phyloP scores from a whole-genome alignment of 2,113 vertebrate species.

The Lota lota region DNA sequence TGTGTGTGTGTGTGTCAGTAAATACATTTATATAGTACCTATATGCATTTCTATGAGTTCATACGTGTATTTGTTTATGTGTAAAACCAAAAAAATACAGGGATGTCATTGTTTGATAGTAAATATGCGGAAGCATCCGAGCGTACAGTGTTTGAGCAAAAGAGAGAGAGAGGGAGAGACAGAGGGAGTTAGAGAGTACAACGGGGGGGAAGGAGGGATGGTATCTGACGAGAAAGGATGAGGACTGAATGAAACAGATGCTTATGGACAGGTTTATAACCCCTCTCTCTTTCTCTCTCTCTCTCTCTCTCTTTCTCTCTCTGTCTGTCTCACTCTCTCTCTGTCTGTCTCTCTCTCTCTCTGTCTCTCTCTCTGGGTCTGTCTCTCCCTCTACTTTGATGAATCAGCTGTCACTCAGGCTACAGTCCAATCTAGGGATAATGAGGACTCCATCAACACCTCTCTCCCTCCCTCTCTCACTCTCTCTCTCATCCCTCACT shows the following conservation, averaged over 20 bases:
- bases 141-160: not conserved
- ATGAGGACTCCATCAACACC: constrained; percentile 88
- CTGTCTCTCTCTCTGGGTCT: constrained; percentile 67
- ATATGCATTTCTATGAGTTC: not conserved
- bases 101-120: too few relatives aligned
- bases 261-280: constrained; percentile 63
- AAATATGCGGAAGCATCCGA: constrained; percentile 32
- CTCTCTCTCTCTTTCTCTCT: constrained; percentile 66
- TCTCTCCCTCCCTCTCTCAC: constrained; percentile 51
- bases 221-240: constrained; percentile 23
- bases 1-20: constrained; percentile 8
- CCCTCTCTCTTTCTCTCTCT: constrained; percentile 55
- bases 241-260: constrained; percentile 74
- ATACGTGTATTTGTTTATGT: too few relatives aligned
- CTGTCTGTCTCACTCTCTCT: constrained; percentile 64
- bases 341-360: constrained; percentile 73
- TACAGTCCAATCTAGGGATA: constrained; percentile 92
- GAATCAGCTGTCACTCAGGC: constrained; percentile 92
- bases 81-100: too few relatives aligned
- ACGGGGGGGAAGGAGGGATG: not conserved
- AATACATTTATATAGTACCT: not conserved
- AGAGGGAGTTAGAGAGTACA: not conserved
- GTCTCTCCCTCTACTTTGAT: constrained; percentile 83
- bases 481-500: constrained; percentile 38
- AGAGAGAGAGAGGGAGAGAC: constrained; percentile 8